phyloP scores from a whole-genome alignment of 2,797 vertebrate genomes.

The Falco rusticolus region DNA sequence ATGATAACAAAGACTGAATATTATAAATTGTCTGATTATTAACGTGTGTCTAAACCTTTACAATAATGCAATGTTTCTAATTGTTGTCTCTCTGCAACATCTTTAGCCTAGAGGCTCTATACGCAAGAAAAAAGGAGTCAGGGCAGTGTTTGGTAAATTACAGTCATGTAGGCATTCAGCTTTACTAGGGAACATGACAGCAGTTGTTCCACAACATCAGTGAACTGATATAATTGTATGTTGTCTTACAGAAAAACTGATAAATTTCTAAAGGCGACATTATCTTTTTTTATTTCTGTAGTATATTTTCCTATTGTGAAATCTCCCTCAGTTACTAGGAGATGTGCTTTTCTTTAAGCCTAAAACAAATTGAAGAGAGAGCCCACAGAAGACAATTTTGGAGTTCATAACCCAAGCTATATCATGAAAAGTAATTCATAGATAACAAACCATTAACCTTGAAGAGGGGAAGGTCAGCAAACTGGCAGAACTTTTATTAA shows the following conservation, averaged over 20 bases:
- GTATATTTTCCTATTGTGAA: background rate
- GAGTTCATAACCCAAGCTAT: slow-evolving; percentile 13
- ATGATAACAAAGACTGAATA: background rate
- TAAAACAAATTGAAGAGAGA: slow-evolving; percentile 13
- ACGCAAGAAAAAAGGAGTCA: background rate
- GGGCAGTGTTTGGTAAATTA: background rate
- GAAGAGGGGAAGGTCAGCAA: slow-evolving; percentile 15
- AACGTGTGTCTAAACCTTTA: background rate
- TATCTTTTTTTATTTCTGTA: slow-evolving; percentile 8
- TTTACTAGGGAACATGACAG: background rate
- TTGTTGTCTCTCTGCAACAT: background rate
- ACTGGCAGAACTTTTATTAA: slow-evolving; percentile 28
- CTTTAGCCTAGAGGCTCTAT: background rate
- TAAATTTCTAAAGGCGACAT: background rate
- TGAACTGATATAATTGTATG: background rate
- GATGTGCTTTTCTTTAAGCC: background rate
- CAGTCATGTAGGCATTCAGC: background rate
- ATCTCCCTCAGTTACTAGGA: background rate
- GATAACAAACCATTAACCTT: slow-evolving; percentile 53
- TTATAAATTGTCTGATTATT: slow-evolving; percentile 4
- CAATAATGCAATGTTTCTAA: background rate
- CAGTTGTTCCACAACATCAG: background rate
- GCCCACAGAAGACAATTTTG: background rate
- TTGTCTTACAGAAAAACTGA: background rate
- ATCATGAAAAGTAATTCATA: slow-evolving; percentile 11